These are phyloP conservation scores for Neotoma lepida DNA, from an alignment of 2,113 vertebrate species.

Conservation along the genomic window DNA sequence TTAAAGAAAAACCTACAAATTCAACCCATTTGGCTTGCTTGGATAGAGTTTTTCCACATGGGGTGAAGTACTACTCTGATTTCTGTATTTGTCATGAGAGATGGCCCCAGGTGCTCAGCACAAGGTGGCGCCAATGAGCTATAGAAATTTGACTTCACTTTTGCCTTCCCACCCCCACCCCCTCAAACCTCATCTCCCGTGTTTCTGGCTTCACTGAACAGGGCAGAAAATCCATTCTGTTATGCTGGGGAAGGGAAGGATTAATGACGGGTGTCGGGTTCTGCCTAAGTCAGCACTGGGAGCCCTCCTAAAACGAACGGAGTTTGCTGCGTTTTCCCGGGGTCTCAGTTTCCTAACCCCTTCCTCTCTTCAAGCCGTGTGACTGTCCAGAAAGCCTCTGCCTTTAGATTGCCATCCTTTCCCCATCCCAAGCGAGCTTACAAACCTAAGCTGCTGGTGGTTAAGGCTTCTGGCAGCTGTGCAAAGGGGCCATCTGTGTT, in stretches of 20 bases:
- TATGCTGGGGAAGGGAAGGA: background rate
- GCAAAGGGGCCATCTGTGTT: slow-evolving; percentile 86
- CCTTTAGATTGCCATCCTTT: background rate
- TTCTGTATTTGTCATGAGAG: background rate
- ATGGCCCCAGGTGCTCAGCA: background rate
- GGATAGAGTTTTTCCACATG: slow-evolving; percentile 13
- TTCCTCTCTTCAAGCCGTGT: background rate
- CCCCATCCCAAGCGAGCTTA: background rate
- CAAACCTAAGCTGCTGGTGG: slow-evolving; percentile 70
- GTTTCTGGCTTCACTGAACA: slow-evolving; percentile 49
- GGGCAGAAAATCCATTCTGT: background rate
- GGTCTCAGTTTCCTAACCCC: background rate
- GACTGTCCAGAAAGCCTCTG: slow-evolving; percentile 38
- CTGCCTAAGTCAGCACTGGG: background rate
- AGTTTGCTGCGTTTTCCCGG: background rate
- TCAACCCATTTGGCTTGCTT: background rate
- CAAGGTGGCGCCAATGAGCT: slow-evolving; percentile 77
- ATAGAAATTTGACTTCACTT: background rate
- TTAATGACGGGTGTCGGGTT: background rate
- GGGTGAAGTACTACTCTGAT: background rate
- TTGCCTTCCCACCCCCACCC: background rate
- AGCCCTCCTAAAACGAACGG: background rate
- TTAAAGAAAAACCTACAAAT: slow-evolving; percentile 43
- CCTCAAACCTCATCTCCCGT: background rate
- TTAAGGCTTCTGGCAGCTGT: slow-evolving; percentile 80